Conservation (phyloP, 1,140 invertebrate genomes). For the Drosophila nigrodunni region DNA sequence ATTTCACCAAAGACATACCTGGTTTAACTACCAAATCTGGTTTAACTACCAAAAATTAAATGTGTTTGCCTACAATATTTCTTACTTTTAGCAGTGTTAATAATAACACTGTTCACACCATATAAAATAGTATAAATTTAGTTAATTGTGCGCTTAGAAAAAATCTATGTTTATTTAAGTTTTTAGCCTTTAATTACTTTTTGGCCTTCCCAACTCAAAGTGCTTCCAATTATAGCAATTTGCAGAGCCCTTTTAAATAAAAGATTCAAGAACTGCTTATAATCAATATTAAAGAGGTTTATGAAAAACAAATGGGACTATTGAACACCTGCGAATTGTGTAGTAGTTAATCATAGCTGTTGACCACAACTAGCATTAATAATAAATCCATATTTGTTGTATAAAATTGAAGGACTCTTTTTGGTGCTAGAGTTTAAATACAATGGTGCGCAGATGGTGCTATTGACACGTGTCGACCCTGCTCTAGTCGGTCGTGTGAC, state of each 20-base stretch:
- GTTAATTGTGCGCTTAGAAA: too few relatives aligned
- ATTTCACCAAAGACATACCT: too few relatives aligned
- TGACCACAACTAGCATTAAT: not conserved
- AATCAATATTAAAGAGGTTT: conserved; percentile 53
- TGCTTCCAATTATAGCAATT: not conserved
- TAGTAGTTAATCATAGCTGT: conserved; percentile 1
- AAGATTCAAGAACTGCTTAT: not conserved
- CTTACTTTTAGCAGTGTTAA: too few relatives aligned
- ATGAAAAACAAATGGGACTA: conserved; percentile 6
- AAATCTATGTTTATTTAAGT: too few relatives aligned
- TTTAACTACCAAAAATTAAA: too few relatives aligned
- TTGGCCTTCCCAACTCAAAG: not conserved
- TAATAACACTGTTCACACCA: too few relatives aligned
- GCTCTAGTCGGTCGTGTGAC: not conserved
- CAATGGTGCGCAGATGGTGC: conserved; percentile 1
- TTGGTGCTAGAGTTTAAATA: not conserved
- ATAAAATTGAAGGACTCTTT: conserved; percentile 16
- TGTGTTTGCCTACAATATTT: too few relatives aligned
- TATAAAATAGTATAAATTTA: too few relatives aligned
- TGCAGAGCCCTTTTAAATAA: too few relatives aligned
- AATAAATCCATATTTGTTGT: not conserved
- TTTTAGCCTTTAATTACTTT: not conserved
- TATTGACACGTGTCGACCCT: conserved; percentile 28
- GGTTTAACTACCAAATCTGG: too few relatives aligned
- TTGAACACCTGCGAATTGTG: conserved; percentile 20